Evolutionary conservation across 64 coral and sea anemone species (phyloP).

Genomic region (Anthopleura sola): DNA sequence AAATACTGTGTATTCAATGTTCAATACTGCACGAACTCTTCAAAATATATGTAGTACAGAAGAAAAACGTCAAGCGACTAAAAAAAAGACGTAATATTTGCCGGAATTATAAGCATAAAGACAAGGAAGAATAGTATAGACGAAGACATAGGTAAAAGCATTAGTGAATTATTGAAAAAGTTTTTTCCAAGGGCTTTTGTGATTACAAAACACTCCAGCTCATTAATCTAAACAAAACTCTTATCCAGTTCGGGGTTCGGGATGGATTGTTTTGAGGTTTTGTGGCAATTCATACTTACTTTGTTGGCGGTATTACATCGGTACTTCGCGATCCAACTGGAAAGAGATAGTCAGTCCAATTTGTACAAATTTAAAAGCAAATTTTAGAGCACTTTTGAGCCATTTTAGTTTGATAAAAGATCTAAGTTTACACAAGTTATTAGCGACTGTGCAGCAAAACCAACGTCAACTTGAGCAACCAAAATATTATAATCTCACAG

Average conservation of each 20-base stretch:
- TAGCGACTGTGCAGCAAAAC: conserved; percentile 14
- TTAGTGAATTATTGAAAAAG: not conserved
- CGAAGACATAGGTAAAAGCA: not conserved
- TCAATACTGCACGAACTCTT: not conserved
- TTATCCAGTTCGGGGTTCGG: not conserved
- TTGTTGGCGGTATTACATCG: not conserved
- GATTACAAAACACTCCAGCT: not conserved
- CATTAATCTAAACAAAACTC: conserved; percentile 7
- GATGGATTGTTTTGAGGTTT: conserved; percentile 3
- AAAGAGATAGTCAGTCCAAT: not conserved
- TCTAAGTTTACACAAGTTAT: conserved; percentile 1
- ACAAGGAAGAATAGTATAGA: not conserved
- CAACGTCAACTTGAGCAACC: conserved; percentile 33
- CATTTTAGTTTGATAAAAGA: conserved; percentile 2
- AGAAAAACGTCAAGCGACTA: not conserved
- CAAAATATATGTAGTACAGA: not conserved
- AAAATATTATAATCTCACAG: conserved; percentile 21
- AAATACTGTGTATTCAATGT: not conserved
- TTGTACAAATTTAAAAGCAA: conserved; percentile 2
- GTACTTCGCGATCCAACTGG: not conserved
- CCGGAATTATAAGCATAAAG: not conserved
- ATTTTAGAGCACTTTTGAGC: not conserved
- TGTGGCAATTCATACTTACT: not conserved
- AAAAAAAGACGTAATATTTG: not conserved
- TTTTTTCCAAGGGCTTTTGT: not conserved